Evolutionary conservation across 2,888 invertebrate genomes (phyloP), one percentile per base, ranked within the genome.

Genomic region (Drosophila ustulata): DNA sequence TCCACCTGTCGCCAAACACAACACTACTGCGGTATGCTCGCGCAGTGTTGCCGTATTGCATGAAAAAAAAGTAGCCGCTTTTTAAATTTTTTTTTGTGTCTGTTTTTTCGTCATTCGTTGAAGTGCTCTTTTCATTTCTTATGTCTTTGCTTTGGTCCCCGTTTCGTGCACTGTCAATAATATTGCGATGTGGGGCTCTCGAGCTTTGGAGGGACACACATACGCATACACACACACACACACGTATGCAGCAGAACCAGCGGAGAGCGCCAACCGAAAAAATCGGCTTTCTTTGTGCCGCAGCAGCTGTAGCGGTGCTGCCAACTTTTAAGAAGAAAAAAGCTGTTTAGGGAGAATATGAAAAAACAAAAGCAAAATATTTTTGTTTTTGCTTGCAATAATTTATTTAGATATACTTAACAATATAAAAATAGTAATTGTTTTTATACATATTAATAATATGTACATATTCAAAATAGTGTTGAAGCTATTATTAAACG

Each of bases 1-100:
- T 78, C 68, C 75, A 80, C 78, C 81, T 81, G 78, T 81, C 81
- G 70, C 72, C 65, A 74, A 58, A 71, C 55, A 67, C 37, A n/a
- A 37, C 37, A 37, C 37, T 37, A 37, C 61, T 18, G 37, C 30
- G 45, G 26, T 62, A 18, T 55, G 52, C 25, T 46, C 28, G 18
- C 28, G 18, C 71, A 71, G 82, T 69, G 80, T 74, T 74, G 71
- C 82, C 79, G 73, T 76, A 76, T 53, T 70, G 56, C 46, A 51
- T 32, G 30, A 58, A 79, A 57, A 67, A 58, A 56, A 57, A 72
- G 55, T 66, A 58, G 80, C 72, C 64, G 67, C 65, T 71, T 62
- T 63, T 64, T 43, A 57, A 63, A 39, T 43, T 65, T 58, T 52
- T 30, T 34, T 37, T 37, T 61, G 32, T 58, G 23, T 68, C 50